Conservation (phyloP, 2,113 vertebrate genomes). For the Oxygymnocypris stewartii region DNA sequence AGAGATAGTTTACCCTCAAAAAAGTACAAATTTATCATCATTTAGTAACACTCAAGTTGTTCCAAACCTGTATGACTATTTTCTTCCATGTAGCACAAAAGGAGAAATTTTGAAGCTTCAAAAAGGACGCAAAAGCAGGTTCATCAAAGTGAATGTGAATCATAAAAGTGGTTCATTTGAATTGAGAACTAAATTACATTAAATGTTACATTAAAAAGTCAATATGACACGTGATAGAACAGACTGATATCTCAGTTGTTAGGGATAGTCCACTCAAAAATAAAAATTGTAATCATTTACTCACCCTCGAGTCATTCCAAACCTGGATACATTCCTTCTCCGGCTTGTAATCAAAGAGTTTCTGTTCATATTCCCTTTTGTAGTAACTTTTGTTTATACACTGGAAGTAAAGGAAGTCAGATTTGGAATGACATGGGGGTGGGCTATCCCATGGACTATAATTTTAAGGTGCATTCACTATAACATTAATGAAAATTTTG, state of each 20-base stretch:
- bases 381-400: no score
- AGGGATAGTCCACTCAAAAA: no score
- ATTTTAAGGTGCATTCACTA: background rate
- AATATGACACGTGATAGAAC: background rate
- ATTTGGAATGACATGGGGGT: no score
- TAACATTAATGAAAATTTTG: background rate
- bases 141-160: background rate
- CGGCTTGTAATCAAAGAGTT: no score
- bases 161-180: background rate
- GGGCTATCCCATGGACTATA: no score
- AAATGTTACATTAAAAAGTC: background rate
- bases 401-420: no score
- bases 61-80: conserved; percentile 19
- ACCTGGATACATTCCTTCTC: no score
- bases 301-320: no score
- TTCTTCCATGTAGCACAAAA: background rate
- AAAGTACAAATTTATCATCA: background rate
- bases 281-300: no score
- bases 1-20: conserved; percentile 1
- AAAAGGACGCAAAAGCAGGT: background rate
- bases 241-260: no score
- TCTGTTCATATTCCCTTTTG: no score
- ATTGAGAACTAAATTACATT: background rate
- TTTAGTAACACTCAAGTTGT: background rate
- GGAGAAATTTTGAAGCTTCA: conserved; percentile 1